These are phyloP conservation scores for Todiramphus chloris DNA, from an alignment of 2,113 vertebrate genomes.

Conservation along the genomic window DNA sequence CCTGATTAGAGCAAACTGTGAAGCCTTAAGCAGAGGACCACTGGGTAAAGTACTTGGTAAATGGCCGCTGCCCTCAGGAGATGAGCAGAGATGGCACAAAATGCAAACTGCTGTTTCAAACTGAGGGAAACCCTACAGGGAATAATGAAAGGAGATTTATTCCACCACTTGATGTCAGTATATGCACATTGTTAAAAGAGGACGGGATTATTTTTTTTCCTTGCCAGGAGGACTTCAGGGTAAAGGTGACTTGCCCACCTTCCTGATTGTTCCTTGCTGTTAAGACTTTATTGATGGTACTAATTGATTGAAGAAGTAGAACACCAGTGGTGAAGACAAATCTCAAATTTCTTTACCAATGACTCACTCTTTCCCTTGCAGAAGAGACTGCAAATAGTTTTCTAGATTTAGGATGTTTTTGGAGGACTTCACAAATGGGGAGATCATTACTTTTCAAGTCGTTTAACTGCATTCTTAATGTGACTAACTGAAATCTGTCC, in stretches of 20 bases:
- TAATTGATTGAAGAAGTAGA: background rate
- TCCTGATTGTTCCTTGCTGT: background rate
- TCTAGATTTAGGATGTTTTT: background rate
- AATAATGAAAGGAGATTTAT: background rate
- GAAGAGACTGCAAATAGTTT: background rate
- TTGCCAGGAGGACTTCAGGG: background rate
- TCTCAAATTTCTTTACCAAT: background rate
- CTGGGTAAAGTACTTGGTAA: background rate
- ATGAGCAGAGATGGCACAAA: background rate
- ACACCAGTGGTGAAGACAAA: background rate
- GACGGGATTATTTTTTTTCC: background rate
- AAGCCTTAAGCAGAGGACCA: background rate
- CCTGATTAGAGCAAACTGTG: background rate
- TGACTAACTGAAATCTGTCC: background rate
- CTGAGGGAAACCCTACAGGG: background rate
- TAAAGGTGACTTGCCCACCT: background rate
- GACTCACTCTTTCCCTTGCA: background rate
- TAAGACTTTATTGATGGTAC: background rate
- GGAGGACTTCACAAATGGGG: background rate
- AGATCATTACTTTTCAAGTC: background rate
- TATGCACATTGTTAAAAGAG: background rate
- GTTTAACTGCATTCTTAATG: background rate
- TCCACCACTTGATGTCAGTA: constrained; percentile 9
- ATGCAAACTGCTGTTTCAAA: background rate
- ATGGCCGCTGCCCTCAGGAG: background rate